Evolutionary conservation across 1,140 invertebrate species (phyloP).

Genomic region (Lethocerus indicus): DNA sequence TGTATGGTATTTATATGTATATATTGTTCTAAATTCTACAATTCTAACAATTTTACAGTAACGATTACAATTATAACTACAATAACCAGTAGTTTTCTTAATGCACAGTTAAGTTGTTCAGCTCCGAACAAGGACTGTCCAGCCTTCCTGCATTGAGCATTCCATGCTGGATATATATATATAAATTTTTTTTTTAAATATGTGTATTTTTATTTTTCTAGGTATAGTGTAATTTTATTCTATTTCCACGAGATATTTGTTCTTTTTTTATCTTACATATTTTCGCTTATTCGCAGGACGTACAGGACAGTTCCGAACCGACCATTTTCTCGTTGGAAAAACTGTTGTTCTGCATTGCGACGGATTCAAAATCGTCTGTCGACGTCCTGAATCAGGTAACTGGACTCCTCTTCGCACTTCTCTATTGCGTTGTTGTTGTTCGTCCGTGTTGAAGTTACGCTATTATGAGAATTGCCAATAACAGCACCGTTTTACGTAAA

Average conservation of each 20-base stretch:
- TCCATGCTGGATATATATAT: too few relatives aligned
- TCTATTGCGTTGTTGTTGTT: not conserved
- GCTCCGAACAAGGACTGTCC: too few relatives aligned
- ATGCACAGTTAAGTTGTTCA: too few relatives aligned
- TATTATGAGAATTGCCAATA: not conserved
- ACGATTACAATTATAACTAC: too few relatives aligned
- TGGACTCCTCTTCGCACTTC: conserved; percentile 3
- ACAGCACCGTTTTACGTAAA: not conserved
- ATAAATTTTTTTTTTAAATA: conserved; percentile 4
- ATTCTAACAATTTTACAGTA: too few relatives aligned
- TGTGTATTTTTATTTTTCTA: conserved; percentile 1
- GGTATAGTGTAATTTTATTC: not conserved
- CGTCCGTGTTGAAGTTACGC: not conserved
- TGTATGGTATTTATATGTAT: too few relatives aligned
- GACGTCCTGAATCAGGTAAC: conserved; percentile 43
- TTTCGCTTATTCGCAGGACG: conserved; percentile 37
- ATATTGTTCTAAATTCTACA: too few relatives aligned
- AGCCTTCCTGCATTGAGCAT: too few relatives aligned
- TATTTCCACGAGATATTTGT: not conserved
- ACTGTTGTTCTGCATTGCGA: conserved; percentile 58
- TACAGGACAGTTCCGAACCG: conserved; percentile 71
- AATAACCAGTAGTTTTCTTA: too few relatives aligned
- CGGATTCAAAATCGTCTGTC: conserved; percentile 43
- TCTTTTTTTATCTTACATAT: not conserved
- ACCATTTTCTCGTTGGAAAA: conserved; percentile 81